Evolutionary conservation across 2,797 vertebrate genomes (phyloP), one percentile per base, ranked within the genome.

Genomic region (Helarctos malayanus): DNA sequence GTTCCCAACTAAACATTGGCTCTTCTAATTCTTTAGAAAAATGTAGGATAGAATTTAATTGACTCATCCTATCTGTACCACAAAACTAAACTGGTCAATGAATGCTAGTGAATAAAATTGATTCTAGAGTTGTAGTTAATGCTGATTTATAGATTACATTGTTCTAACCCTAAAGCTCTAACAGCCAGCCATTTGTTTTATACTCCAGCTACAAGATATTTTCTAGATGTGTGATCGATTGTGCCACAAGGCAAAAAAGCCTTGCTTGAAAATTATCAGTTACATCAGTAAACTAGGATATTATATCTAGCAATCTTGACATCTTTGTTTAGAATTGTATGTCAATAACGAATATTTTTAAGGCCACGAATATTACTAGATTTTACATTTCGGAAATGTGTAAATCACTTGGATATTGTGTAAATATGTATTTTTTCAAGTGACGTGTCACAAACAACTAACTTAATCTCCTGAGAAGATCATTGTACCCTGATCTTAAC

Each of bases 381-480:
- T 85, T 91, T 69, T 80, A 76, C 5, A 87, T 35, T 87, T 79
- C 95, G 19, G 16, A 95, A 87, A 47, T 92, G 4, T n/a, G 15
- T 49, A 94, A 95, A 88, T 95, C 29, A 41, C 57, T 75, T 89
- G 14, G 38, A 92, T 95, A 29, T 25, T 71, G 1, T 52, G 4
- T 41, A 91, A 93, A 83, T 96, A 57, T 94, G 75, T 95, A 68
- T 84, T 86, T 94, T 52, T 84, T 57, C 38, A 76, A 94, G 6
- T 47, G 47, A 79, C 2, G 61, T 79, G 12, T 95, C 78, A 76
- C n/a, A n/a, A 92, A 63, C 11, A 89, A 52, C 41, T 88, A 95
- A 93, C 61, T 63, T 63, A 32, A 89, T 93, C 27, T 73, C 14
- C 54, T n/a, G 29, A 88, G 57, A 84, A 89, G 52, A 88, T 65